A percentile compares a stretch with the other conserved stretches of the same genome.
phyloP scores from a whole-genome alignment of 2,797 vertebrate species.

The Nannoperca australis region DNA sequence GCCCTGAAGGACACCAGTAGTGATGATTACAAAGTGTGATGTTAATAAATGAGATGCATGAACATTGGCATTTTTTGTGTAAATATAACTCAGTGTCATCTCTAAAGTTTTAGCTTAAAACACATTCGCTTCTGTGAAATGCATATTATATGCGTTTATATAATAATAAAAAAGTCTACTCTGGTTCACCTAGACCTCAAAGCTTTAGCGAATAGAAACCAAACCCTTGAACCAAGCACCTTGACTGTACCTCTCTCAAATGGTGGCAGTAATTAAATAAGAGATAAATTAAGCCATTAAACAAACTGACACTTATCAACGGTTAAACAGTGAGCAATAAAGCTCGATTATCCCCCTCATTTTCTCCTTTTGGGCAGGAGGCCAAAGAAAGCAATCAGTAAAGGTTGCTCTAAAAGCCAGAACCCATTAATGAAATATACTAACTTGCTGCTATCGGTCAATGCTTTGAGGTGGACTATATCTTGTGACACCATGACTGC shows the following conservation, averaged over 20 bases:
- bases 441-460: slow-evolving; percentile 31
- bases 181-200: slow-evolving; percentile 2
- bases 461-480: slow-evolving; percentile 19
- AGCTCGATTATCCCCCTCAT: slow-evolving; percentile 63
- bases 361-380: slow-evolving; percentile 61
- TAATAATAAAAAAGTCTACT: background rate
- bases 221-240: background rate
- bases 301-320: slow-evolving; percentile 71
- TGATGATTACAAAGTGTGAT: background rate
- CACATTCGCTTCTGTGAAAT: slow-evolving; percentile 6
- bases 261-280: slow-evolving; percentile 63
- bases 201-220: background rate
- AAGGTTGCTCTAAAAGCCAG: slow-evolving; percentile 61
- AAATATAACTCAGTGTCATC: slow-evolving; percentile 9
- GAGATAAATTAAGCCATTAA: slow-evolving; percentile 65
- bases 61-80: background rate
- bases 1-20: too few relatives aligned
- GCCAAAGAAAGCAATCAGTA: slow-evolving; percentile 69
- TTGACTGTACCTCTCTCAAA: slow-evolving; percentile 42
- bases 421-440: slow-evolving; percentile 58
- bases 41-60: background rate
- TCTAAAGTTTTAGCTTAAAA: slow-evolving; percentile 9
- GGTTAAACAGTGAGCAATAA: slow-evolving; percentile 66
- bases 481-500: slow-evolving; percentile 3
- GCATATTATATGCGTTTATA: too few relatives aligned